Evolutionary conservation across 2,797 vertebrate genomes (phyloP).

Genomic region (Orestias chungarensis): DNA sequence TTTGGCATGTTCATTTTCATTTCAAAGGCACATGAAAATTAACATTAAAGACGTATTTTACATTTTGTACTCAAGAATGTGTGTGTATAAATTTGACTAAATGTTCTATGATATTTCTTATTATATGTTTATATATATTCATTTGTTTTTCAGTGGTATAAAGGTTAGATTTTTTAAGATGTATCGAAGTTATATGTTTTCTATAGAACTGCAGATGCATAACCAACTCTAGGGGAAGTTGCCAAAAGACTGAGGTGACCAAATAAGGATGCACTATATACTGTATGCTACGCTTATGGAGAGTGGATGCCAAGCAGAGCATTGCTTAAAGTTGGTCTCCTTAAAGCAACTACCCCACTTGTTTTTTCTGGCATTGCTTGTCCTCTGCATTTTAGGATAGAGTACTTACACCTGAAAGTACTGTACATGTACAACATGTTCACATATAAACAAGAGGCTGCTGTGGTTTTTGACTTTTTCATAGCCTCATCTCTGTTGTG

Average conservation of each 20-base stretch:
- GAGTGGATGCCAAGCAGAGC: neutral
- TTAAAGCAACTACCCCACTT: neutral
- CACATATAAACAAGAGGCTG: neutral
- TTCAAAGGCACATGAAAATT: conserved; percentile 8
- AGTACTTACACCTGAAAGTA: neutral
- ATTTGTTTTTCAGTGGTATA: neutral
- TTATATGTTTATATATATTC: neutral
- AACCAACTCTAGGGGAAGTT: neutral
- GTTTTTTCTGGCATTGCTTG: neutral
- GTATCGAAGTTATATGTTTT: neutral
- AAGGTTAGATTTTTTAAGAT: neutral
- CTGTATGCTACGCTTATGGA: neutral
- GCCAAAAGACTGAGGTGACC: neutral
- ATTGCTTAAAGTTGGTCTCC: neutral
- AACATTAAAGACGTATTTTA: conserved; percentile 7
- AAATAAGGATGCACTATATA: neutral
- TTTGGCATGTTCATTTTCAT: neutral
- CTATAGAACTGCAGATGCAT: neutral
- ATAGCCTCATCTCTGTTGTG: neutral
- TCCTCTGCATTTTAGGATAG: neutral
- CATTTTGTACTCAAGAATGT: neutral
- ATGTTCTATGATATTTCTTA: neutral
- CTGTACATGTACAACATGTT: neutral
- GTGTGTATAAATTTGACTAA: neutral
- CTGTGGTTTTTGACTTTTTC: neutral